Evolutionary conservation across 1,140 invertebrate species (phyloP), one percentile per base, ranked within the genome.

Genomic region (Daktulosphaira vitifoliae): DNA sequence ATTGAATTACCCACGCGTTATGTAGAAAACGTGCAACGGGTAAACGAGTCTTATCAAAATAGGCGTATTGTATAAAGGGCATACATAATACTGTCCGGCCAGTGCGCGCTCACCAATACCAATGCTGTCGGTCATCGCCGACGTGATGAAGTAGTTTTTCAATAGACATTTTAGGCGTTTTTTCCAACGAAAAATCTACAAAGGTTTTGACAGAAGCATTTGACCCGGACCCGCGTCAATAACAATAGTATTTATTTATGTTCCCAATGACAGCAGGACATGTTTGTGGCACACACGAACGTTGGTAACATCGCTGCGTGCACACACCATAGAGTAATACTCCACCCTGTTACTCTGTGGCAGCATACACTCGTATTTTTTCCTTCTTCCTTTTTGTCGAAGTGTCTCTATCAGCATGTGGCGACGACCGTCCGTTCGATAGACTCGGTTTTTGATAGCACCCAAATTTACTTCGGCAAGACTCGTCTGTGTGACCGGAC

Each of bases 181-280:
- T n/a, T n/a, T n/a, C n/a, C n/a, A n/a, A n/a, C n/a, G n/a, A n/a
- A n/a, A n/a, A n/a, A n/a, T n/a, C n/a, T 33, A 6, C 54, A 48
- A 62, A 62, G 42, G 56, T 46, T 62, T 11, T 62, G 56, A 44
- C 56, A 62, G 56, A 62, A 62, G 56, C 56, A 62, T 62, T 62
- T 62, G 56, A 48, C 56, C n/a, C 54, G 54, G 54, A 59, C 39
- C 54, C n/a, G 25, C 26, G 29, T 18, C 42, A 3, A 13, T 46
- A 20, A 59, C 42, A 46, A 59, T 59, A 25, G 23, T 26, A 4
- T 16, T 1, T 46, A 22, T 3, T 13, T 29, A 18, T 39, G 13
- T 13, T 46, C 18, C 56, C 38, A 48, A 16, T 46, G 42, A 62
- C 56, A 62, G 56, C 26, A 37, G 29, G 29, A 15, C 29, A 29